phyloP scores from a whole-genome alignment of 1,140 invertebrate species.

The Cecropterus lyciades region DNA sequence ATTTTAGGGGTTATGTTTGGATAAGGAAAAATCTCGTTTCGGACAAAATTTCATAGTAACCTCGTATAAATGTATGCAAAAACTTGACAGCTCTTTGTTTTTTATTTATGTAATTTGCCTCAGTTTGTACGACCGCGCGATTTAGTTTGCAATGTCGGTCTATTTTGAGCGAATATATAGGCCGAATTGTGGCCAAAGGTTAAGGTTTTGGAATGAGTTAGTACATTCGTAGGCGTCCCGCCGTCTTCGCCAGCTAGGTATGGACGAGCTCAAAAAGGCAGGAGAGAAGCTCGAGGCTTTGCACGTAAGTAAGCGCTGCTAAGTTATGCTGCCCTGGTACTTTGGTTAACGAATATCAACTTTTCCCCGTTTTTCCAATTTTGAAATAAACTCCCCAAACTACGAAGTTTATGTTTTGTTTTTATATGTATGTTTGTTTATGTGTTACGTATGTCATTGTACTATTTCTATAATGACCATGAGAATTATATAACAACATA shows the following conservation, averaged over 20 bases:
- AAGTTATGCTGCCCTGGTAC: constrained; percentile 45
- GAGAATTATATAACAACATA: constrained; percentile 62
- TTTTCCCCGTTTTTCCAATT: constrained; percentile 1
- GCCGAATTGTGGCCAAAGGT: constrained; percentile 78
- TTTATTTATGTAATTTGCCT: constrained; percentile 16
- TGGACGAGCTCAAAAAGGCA: constrained; percentile 76
- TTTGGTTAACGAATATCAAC: constrained; percentile 27
- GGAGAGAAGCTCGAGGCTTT: constrained; percentile 72
- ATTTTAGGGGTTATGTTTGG: constrained; percentile 54
- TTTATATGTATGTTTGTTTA: constrained; percentile 39
- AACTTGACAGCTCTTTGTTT: constrained; percentile 18
- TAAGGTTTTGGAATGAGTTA: constrained; percentile 73
- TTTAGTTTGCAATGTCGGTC: constrained; percentile 61
- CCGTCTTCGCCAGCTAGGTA: constrained; percentile 44
- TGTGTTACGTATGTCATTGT: constrained; percentile 38
- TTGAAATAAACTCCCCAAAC: neutral
- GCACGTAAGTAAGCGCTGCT: constrained; percentile 61
- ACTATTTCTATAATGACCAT: constrained; percentile 50
- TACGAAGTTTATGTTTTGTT: constrained; percentile 7
- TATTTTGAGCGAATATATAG: constrained; percentile 75
- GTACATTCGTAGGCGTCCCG: constrained; percentile 51
- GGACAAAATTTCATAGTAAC: constrained; percentile 25
- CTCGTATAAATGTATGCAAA: constrained; percentile 29
- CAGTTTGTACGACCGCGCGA: constrained; percentile 29
- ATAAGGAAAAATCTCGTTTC: constrained; percentile 40